Evolutionary conservation across 2,888 invertebrate species (phyloP).

Genomic region (Catocala sponsa): DNA sequence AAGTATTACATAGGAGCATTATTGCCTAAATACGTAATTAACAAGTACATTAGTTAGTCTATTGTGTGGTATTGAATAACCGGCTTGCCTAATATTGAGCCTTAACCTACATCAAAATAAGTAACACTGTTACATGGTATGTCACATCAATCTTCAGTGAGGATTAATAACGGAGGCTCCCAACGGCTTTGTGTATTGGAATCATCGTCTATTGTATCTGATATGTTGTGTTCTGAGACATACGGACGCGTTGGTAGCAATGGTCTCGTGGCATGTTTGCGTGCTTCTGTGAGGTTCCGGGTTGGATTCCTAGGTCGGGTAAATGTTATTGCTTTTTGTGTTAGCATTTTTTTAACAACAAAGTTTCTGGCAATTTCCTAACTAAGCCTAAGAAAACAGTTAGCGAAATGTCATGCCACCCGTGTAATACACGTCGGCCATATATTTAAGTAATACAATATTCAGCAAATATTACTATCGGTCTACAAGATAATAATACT

Average conservation of each 20-base stretch:
- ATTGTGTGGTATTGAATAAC: constrained; percentile 62
- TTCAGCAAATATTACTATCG: too few relatives aligned
- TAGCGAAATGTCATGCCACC: too few relatives aligned
- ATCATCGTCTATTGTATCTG: constrained; percentile 78
- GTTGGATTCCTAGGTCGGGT: too few relatives aligned
- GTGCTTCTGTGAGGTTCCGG: too few relatives aligned
- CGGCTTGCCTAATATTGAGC: constrained; percentile 53
- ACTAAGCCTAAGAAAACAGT: too few relatives aligned
- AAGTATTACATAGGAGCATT: constrained; percentile 25
- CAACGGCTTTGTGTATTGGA: constrained; percentile 72
- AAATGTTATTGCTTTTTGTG: too few relatives aligned
- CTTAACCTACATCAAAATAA: constrained; percentile 76
- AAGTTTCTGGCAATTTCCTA: too few relatives aligned
- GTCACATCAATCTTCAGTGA: constrained; percentile 80
- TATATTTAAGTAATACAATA: too few relatives aligned
- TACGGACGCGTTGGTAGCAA: constrained; percentile 39
- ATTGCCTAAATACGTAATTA: constrained; percentile 55
- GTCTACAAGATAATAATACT: too few relatives aligned
- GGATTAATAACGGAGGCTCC: constrained; percentile 75
- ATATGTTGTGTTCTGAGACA: constrained; percentile 62
- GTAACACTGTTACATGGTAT: constrained; percentile 75
- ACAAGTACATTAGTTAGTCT: constrained; percentile 52
- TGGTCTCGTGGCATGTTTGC: too few relatives aligned
- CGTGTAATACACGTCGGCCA: too few relatives aligned
- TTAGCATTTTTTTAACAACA: too few relatives aligned